Evolutionary conservation across 2,113 vertebrate species (phyloP), one percentile per base, ranked within the genome.

Genomic region (Pygoscelis antarcticus): DNA sequence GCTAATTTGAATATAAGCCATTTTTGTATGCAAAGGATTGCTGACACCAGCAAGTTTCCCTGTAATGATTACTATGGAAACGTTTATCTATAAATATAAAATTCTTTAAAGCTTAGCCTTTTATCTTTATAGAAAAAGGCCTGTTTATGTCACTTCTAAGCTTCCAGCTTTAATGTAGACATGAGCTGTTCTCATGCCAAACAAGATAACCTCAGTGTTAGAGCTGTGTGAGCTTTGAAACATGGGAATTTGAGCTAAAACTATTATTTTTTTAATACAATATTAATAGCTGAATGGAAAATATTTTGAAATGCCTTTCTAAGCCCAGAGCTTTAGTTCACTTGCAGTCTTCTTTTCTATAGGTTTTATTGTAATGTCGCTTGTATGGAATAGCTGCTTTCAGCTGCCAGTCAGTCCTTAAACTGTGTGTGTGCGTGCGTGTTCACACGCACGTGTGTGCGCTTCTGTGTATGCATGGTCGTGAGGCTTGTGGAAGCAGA

Each of bases 31-130:
- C 96, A 97, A 96, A 97, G 95, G 96, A 97, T 94, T 98, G 98
- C 98, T 98, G 98, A 98, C 97, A 98, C 97, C 72, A 98, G 98
- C 98, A 98, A 98, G 96, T 98, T 98, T 98, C 93, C 93, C 96
- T 95, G 94, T 97, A 97, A 96, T 97, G 97, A 98, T 98, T 98
- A 98, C 98, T 98, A 98, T 98, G 98, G 98, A 98, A 98, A 98
- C 97, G 96, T 98, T 98, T 98, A 98, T 98, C 98, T 98, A 98
- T 98, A 98, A 98, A 98, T 98, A 98, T 97, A 97, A 98, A 98
- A 96, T 97, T 97, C 97, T 98, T 98, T 98, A 98, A 97, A 98
- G 98, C 98, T 97, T 96, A 97, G 97, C 95, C 98, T 98, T 98
- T 98, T 98, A 98, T 98, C 98, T 98, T 98, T 98, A 97, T 95